Evolutionary conservation across 2,888 invertebrate genomes (phyloP), one percentile per base, ranked within the genome.

Genomic region (Atethmia centrago): DNA sequence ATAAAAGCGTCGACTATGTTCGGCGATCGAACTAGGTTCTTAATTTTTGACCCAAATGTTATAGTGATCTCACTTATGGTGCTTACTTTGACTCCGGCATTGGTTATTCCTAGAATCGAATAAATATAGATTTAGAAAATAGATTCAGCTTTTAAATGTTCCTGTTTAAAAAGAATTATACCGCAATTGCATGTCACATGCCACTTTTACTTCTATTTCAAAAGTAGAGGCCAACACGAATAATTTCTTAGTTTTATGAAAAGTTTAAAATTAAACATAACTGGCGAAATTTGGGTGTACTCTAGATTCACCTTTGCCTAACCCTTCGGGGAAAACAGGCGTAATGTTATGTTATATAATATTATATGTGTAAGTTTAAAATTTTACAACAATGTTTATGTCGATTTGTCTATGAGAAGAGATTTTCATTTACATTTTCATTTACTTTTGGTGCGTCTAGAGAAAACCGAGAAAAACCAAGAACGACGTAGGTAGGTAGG

Each of bases 111-210:
- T 21, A 66, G 61, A 25, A 16, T 28, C 49, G n/a, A 40, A 49
- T 42, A 25, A 42, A 49, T 14, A 28, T n/a, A 25, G 49, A 68
- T 36, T 45, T 45, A n/a, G 14, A 62, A 36, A 63, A 63, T 51
- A 74, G 25, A 51, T 42, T 72, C 16, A 70, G 71, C 16, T 21
- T 68, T 25, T 78, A 61, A 68, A 42, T 36, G 21, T 21, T 25
- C 14, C 16, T 61, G n/a, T 56, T 28, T 55, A 47, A 61, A 65
- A 61, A 53, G 10, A 64, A 61, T 55, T 81, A 56, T 62, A 74
- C n/a, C 47, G 51, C 51, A 53, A 67, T 67, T 55, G 82, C 82
- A 77, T 76, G 82, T 76, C 45, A 42, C 77, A 82, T 78, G 77
- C 56, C 51, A 67, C 19, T 59, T 25, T 55, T 21, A 61, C 12